Base-by-base conservation (phyloP, 1,140 invertebrate species). In the Frieseomelitta varia region DNA sequence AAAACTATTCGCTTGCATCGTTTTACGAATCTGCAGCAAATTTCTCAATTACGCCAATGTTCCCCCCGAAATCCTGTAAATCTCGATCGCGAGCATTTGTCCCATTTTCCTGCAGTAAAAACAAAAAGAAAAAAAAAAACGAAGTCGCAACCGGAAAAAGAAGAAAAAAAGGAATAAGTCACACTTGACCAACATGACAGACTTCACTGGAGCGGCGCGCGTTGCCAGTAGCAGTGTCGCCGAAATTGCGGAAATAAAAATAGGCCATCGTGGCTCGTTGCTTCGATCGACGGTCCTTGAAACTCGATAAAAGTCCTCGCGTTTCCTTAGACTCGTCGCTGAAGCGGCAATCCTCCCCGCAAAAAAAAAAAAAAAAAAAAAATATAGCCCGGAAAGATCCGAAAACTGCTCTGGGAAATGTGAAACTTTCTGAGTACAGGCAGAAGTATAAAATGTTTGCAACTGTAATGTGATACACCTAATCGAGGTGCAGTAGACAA, bases 251-350 rank as follows among this genome's bases (percentile, higher is more conserved):
- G 68, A 71, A 71, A 71, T 71, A 47, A 71, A 47, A 71, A 71
- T 71, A 71, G 68, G 68, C 39, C 68, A 34, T 47, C 68, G 67
- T n/a, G 19, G 68, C 27, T 68, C 30, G 72, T 56, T 47, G 19
- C 10, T 34, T 55, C 58, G 39, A 65, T 51, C 58, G 24, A 1
- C 24, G 17, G 11, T 15, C n/a, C 58, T 19, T 34, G 61, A 58
- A 87, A 86, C 24, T 71, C 76, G 17, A 86, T 51, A 79, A 78
- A 53, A 39, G 51, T 24, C 12, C 51, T 61, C 61, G 39, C 63
- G 61, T 65, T 34, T 39, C 24, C 63, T 19, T 8, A 47, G 39
- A 47, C 8, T 47, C 39, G 39, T 47, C 39, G 39, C 39, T 47
- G 10, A 1, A 47, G 24, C 24, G 15, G 27, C 53, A 27, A n/a